A percentile compares a stretch with the other conserved stretches of the same genome.
phyloP scores from a whole-genome alignment of 2,113 vertebrate species.

The Rutilus rutilus region DNA sequence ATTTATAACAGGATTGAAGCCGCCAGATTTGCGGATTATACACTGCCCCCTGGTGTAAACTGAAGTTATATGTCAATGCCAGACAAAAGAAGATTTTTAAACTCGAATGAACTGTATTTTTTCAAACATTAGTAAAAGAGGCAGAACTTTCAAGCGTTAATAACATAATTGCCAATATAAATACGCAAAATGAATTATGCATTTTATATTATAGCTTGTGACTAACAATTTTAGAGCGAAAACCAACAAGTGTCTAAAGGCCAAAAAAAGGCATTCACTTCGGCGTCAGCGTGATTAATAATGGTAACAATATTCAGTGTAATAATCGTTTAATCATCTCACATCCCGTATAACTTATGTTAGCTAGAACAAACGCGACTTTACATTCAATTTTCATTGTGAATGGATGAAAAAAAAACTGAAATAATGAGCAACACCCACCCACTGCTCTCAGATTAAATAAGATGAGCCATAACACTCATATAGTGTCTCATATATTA shows the following conservation, averaged over 20 bases:
- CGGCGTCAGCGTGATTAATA: not conserved
- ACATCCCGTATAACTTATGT: not conserved
- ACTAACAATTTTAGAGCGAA: not conserved
- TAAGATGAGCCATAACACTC: not conserved
- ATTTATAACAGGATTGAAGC: not conserved
- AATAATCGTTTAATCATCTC: not conserved
- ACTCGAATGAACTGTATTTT: not conserved
- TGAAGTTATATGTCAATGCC: not conserved
- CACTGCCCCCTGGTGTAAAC: not conserved
- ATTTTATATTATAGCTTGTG: not conserved
- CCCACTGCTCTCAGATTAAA: not conserved
- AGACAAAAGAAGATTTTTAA: not conserved
- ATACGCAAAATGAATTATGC: not conserved
- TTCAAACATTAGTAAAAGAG: not conserved
- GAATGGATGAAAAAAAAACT: not conserved
- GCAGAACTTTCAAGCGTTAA: not conserved
- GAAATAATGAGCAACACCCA: not conserved
- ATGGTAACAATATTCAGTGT: no score
- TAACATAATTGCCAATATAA: not conserved
- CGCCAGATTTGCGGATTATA: not conserved
- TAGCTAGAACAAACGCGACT: not conserved
- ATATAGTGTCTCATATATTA: not conserved
- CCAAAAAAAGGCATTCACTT: not conserved
- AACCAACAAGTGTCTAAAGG: constrained; percentile 9
- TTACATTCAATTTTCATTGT: not conserved